Percentiles rank a stretch among this genome's conserved stretches.
phyloP scores from a whole-genome alignment of 2,113 vertebrate species.

The Ailurus styani region DNA sequence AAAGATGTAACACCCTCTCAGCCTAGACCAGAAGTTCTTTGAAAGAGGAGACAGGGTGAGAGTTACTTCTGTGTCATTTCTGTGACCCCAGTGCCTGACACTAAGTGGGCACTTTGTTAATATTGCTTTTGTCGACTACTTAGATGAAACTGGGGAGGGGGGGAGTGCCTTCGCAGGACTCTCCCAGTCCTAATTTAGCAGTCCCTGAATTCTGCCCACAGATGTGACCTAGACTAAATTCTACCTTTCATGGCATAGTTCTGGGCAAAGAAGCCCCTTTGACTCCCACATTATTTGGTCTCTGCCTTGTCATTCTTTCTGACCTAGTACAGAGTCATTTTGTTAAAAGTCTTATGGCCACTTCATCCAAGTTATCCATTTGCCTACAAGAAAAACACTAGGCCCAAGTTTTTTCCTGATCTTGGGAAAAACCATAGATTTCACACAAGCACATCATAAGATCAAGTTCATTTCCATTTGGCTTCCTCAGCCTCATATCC shows the following conservation, averaged over 20 bases:
- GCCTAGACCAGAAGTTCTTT: background rate
- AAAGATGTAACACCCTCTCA: background rate
- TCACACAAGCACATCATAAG: background rate
- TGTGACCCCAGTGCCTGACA: background rate
- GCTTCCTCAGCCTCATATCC: background rate
- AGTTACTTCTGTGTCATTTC: background rate
- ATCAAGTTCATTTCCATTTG: background rate
- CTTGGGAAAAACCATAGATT: background rate
- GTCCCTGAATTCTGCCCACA: background rate
- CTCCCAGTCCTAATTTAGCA: background rate
- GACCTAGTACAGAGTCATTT: background rate
- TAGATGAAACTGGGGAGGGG: background rate
- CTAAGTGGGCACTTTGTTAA: background rate
- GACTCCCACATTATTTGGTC: background rate
- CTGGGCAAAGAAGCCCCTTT: background rate
- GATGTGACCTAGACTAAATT: background rate
- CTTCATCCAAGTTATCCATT: background rate
- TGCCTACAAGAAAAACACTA: background rate
- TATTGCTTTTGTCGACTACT: background rate
- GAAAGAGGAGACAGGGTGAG: background rate
- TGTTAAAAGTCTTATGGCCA: background rate
- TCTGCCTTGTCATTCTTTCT: background rate
- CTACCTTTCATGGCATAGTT: background rate
- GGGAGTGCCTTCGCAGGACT: background rate
- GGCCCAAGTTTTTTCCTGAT: background rate